These are phyloP conservation scores for Meandrina meandrites DNA, from an alignment of 92 coral and sea anemone species.

Conservation along the genomic window DNA sequence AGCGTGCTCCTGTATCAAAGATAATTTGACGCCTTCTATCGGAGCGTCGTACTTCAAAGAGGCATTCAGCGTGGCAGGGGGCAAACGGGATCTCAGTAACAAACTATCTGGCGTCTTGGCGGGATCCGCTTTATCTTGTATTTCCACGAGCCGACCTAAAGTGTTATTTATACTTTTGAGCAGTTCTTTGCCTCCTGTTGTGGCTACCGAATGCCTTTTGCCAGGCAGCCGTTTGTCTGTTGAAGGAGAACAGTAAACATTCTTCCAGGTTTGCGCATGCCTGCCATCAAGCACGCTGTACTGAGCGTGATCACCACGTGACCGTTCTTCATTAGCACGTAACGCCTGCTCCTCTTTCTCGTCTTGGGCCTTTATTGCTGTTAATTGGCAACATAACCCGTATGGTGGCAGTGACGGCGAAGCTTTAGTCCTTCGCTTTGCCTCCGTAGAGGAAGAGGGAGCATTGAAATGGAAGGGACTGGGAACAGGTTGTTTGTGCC, in stretches of 20 bases:
- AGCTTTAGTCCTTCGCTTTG: conserved; percentile 7
- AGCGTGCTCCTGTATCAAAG: conserved; percentile 31
- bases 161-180: conserved; percentile 42
- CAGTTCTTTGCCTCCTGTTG: conserved; percentile 37
- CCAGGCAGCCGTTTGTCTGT: neutral
- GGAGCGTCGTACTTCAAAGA: neutral
- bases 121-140: conserved; percentile 33
- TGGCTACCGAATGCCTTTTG: conserved; percentile 25
- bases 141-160: conserved; percentile 32
- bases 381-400: conserved; percentile 47
- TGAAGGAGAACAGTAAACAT: conserved; percentile 7
- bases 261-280: conserved; percentile 21
- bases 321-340: conserved; percentile 14
- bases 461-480: conserved; percentile 28
- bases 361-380: conserved; percentile 33
- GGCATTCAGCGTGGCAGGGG: neutral
- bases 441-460: conserved; percentile 16
- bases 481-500: conserved; percentile 18
- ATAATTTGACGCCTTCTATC: conserved; percentile 7
- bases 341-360: neutral
- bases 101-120: conserved; percentile 18
- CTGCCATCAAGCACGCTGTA: conserved; percentile 12
- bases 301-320: conserved; percentile 26
- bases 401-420: conserved; percentile 32
- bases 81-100: conserved; percentile 21